Conservation (phyloP, 2,113 vertebrate species). For the Tachuris rubrigastra region DNA sequence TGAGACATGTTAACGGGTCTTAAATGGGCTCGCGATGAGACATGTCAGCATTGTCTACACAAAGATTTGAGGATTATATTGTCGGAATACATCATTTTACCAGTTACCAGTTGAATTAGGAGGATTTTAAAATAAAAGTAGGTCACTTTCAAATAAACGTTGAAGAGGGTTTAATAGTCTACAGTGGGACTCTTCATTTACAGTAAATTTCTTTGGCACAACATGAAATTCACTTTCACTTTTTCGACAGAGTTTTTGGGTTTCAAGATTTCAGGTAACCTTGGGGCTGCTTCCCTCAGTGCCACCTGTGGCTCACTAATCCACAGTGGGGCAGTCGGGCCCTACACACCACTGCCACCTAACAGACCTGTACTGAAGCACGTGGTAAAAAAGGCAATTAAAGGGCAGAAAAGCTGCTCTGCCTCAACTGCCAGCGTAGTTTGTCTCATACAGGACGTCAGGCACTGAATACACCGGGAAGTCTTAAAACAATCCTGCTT, state of each 20-base stretch:
- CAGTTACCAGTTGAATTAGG: not conserved
- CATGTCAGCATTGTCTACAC: constrained; percentile 47
- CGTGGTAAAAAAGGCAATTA: not conserved
- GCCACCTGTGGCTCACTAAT: not conserved
- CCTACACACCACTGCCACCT: not conserved
- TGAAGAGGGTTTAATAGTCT: not conserved
- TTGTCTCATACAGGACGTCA: not conserved
- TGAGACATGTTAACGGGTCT: constrained; percentile 45
- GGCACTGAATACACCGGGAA: not conserved
- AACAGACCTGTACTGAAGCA: not conserved
- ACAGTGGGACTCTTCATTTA: not conserved
- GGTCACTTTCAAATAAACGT: constrained; percentile 9
- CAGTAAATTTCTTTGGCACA: not conserved
- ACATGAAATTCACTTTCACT: not conserved
- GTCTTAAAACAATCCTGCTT: not conserved
- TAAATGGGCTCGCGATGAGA: constrained; percentile 50
- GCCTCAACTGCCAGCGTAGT: not conserved
- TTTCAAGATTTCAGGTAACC: not conserved
- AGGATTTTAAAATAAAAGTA: constrained; percentile 20
- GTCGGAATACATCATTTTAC: not conserved
- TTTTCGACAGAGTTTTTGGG: not conserved
- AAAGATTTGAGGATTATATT: constrained; percentile 47
- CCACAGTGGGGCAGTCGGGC: not conserved
- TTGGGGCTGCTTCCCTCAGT: not conserved
- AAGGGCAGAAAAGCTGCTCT: not conserved